Percentiles rank a stretch among this genome's conserved stretches.
phyloP scores from a whole-genome alignment of 2,888 invertebrate species.

The Diarsia rubi region DNA sequence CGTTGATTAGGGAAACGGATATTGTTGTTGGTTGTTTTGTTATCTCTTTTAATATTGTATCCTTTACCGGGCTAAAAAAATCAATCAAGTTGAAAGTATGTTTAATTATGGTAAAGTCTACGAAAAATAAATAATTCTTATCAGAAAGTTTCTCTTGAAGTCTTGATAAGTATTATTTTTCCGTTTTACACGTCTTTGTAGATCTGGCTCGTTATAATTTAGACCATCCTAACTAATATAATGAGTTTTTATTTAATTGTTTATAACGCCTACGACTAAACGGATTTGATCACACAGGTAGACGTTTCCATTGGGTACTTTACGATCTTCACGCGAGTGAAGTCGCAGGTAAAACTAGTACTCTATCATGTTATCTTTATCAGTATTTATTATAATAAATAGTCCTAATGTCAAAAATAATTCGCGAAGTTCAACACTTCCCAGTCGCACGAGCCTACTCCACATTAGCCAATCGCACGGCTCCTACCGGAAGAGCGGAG shows the following conservation, averaged over 20 bases:
- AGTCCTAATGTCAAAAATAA: slow-evolving; percentile 22
- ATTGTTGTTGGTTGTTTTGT: neutral
- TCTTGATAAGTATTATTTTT: neutral
- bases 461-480: slow-evolving; percentile 55
- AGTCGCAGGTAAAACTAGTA: neutral
- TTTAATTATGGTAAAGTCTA: neutral
- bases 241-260: neutral
- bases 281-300: neutral
- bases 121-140: neutral
- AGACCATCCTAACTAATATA: neutral
- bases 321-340: neutral
- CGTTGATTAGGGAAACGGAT: slow-evolving; percentile 1
- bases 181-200: neutral
- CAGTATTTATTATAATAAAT: slow-evolving; percentile 2
- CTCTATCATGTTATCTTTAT: neutral
- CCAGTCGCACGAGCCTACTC: slow-evolving; percentile 54
- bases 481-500: slow-evolving; percentile 75
- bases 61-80: neutral
- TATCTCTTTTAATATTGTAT: neutral
- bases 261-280: neutral
- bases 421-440: slow-evolving; percentile 20
- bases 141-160: too few relatives aligned
- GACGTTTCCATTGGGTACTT: neutral
- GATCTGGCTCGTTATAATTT: too few relatives aligned
- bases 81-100: neutral